phyloP scores from a whole-genome alignment of 1,140 invertebrate genomes.

The Drosophila virilis region DNA sequence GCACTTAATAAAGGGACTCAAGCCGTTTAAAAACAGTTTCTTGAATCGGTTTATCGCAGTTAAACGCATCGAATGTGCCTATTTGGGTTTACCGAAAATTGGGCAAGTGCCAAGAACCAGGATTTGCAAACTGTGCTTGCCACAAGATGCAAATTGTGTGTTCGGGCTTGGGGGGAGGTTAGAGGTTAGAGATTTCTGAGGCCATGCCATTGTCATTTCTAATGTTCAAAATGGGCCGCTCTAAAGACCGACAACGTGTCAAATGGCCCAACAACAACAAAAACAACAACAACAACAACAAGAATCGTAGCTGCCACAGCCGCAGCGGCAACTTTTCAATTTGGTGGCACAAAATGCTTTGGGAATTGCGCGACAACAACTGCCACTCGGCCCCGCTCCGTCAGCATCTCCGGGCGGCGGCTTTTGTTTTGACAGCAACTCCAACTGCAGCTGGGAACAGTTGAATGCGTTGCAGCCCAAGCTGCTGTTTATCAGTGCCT shows the following conservation, averaged over 20 bases:
- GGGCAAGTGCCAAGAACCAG: conserved; percentile 1
- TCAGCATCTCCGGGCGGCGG: too few relatives aligned
- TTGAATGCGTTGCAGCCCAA: neutral
- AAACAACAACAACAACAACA: neutral
- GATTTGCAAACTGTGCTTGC: conserved; percentile 7
- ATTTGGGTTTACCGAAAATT: neutral
- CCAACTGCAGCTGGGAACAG: neutral
- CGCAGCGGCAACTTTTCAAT: conserved; percentile 1
- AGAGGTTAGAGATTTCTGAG: too few relatives aligned
- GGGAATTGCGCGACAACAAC: neutral
- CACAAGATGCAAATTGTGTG: conserved; percentile 12
- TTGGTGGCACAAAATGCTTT: conserved; percentile 3
- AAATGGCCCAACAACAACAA: neutral
- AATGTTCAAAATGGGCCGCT: neutral
- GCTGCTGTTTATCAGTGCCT: conserved; percentile 6
- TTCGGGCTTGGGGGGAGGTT: neutral
- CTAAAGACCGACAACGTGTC: conserved; percentile 7
- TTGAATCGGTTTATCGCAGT: neutral
- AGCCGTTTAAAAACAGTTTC: neutral
- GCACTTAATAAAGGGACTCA: too few relatives aligned
- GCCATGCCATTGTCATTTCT: conserved; percentile 2
- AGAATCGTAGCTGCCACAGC: neutral
- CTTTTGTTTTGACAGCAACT: neutral
- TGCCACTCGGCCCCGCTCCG: neutral
- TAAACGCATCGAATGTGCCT: neutral